Evolutionary conservation across 1,140 invertebrate species (phyloP).

Genomic region (Monochamus saltuarius): DNA sequence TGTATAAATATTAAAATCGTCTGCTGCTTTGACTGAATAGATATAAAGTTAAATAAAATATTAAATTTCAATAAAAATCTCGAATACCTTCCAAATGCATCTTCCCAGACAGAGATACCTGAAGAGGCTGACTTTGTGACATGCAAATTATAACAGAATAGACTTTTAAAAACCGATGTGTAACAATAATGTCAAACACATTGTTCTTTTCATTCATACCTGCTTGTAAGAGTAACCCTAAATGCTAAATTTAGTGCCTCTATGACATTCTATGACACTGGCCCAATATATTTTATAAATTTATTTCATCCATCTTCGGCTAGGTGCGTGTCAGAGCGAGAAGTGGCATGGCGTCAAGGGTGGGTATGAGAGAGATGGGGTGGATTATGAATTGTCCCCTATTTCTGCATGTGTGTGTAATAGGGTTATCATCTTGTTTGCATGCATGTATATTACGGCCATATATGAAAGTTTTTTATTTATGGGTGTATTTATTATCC

Average conservation of each 20-base stretch:
- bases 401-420: slow-evolving; percentile 10
- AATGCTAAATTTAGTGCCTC: slow-evolving; percentile 28
- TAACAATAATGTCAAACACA: slow-evolving; percentile 28
- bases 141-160: slow-evolving; percentile 26
- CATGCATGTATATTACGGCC: slow-evolving; percentile 18
- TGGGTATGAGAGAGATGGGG: too few relatives aligned
- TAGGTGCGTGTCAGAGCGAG: too few relatives aligned
- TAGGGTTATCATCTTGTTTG: slow-evolving; percentile 20
- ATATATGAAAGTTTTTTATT: slow-evolving; percentile 20
- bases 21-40: too few relatives aligned
- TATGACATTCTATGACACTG: slow-evolving; percentile 18
- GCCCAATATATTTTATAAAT: slow-evolving; percentile 1
- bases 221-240: slow-evolving; percentile 21
- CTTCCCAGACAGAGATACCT: slow-evolving; percentile 4
- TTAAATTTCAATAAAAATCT: slow-evolving; percentile 1
- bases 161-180: slow-evolving; percentile 31
- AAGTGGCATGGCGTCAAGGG: too few relatives aligned
- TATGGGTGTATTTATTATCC: slow-evolving; percentile 9
- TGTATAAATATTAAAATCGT: too few relatives aligned
- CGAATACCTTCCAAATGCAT: neutral
- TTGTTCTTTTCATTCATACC: slow-evolving; percentile 20
- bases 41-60: slow-evolving; percentile 1
- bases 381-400: too few relatives aligned
- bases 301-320: too few relatives aligned
- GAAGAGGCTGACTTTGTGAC: slow-evolving; percentile 19